Percentiles rank a stretch among this genome's conserved stretches.
Conservation (phyloP, 2,888 invertebrate species). For the Stenodema calcarata region DNA sequence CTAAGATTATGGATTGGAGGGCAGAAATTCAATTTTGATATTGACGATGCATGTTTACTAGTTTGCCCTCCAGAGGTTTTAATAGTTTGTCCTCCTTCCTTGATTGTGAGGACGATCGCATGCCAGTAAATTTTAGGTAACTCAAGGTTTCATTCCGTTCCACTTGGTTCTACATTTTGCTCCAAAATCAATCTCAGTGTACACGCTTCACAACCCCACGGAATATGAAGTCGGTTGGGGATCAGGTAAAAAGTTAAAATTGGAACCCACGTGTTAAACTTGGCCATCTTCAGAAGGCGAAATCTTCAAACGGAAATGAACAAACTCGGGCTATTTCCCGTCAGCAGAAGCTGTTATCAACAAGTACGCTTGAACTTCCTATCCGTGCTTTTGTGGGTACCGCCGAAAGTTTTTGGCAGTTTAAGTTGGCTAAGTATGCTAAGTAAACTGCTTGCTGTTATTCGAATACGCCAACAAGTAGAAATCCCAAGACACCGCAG, state of each 20-base stretch:
- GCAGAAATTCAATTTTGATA: too few species aligned
- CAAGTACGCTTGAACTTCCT: background rate
- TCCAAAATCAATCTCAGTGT: too few species aligned
- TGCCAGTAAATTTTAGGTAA: too few species aligned
- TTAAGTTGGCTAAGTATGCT: background rate
- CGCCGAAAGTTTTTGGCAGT: background rate
- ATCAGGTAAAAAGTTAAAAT: background rate
- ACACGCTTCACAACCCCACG: too few species aligned
- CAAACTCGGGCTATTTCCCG: background rate
- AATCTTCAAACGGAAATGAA: background rate
- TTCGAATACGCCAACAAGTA: background rate
- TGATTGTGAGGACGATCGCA: too few species aligned
- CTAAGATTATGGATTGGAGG: too few species aligned
- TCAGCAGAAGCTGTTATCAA: background rate
- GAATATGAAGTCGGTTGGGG: too few species aligned
- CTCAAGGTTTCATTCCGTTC: too few species aligned
- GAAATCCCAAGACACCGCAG: background rate
- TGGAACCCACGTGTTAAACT: background rate
- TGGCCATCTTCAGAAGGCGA: background rate
- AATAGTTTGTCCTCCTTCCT: too few species aligned
- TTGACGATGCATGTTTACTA: too few species aligned
- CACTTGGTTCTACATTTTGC: too few species aligned
- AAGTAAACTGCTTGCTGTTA: background rate
- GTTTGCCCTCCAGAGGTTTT: too few species aligned
- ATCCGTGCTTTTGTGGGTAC: background rate